Evolutionary conservation across 2,797 vertebrate genomes (phyloP).

Genomic region (Tachyglossus aculeatus): DNA sequence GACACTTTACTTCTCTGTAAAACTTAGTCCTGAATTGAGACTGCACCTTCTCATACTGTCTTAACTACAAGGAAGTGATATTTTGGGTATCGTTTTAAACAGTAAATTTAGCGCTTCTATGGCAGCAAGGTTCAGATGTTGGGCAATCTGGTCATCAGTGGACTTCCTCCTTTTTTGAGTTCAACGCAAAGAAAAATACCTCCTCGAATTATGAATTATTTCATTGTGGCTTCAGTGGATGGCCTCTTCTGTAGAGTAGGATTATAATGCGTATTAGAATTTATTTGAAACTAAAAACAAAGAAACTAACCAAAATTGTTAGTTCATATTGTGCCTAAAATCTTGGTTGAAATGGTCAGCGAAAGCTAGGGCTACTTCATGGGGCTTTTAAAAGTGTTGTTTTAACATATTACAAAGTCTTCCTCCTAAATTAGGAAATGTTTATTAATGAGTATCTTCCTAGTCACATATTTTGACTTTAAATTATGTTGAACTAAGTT

Average conservation of each 20-base stretch:
- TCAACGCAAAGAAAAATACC: not conserved
- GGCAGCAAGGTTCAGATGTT: not conserved
- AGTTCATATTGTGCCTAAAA: too few relatives aligned
- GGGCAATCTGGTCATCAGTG: not conserved
- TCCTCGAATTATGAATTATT: not conserved
- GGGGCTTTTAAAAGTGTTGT: slow-evolving; percentile 4
- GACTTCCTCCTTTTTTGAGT: not conserved
- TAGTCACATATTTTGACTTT: not conserved
- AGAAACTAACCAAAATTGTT: slow-evolving; percentile 6
- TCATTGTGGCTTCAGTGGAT: slow-evolving; percentile 32
- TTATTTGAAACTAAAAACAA: too few relatives aligned
- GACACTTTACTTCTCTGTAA: too few relatives aligned
- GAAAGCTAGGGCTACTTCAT: not conserved
- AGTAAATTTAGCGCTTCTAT: too few relatives aligned
- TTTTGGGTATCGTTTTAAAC: too few relatives aligned
- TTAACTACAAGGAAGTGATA: too few relatives aligned
- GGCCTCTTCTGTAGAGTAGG: slow-evolving; percentile 4
- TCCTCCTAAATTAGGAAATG: not conserved
- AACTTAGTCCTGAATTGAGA: too few relatives aligned
- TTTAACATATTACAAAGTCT: not conserved
- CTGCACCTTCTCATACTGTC: too few relatives aligned
- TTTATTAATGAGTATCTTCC: not conserved
- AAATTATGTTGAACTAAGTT: not conserved
- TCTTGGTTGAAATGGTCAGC: not conserved
- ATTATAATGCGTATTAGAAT: too few relatives aligned